phyloP scores from a whole-genome alignment of 2,888 invertebrate genomes.

The Pterobdella sp. region DNA sequence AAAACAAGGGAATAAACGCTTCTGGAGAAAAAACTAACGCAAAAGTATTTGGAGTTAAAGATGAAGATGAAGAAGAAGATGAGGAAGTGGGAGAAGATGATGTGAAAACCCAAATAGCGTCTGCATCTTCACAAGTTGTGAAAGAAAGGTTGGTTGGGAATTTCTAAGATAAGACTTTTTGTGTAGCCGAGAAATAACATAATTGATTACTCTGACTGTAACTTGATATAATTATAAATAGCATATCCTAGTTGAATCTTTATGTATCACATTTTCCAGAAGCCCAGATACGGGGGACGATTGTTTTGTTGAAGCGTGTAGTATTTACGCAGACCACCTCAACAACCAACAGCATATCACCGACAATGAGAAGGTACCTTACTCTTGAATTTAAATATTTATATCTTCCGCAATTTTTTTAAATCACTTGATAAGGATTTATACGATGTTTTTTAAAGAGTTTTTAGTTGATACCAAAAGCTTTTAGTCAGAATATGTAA shows the following conservation, averaged over 20 bases:
- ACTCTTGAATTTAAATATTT: neutral
- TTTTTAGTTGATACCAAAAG: too few species aligned
- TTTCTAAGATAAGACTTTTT: neutral
- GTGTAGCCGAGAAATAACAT: neutral
- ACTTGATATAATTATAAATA: too few species aligned
- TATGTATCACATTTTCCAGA: neutral
- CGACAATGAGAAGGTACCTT: slow-evolving; percentile 24
- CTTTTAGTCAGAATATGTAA: too few species aligned
- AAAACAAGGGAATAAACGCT: neutral
- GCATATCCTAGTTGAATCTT: too few species aligned
- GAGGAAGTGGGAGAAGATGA: neutral
- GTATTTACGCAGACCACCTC: slow-evolving; percentile 67
- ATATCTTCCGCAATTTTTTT: too few species aligned
- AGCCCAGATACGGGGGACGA: slow-evolving; percentile 14
- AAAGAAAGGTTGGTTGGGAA: neutral
- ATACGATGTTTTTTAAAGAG: too few species aligned
- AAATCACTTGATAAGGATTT: too few species aligned
- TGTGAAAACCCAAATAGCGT: neutral
- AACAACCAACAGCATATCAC: slow-evolving; percentile 57
- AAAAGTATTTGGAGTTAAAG: neutral
- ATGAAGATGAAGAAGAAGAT: neutral
- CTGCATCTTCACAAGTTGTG: neutral
- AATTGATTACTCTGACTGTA: neutral
- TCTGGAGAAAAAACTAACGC: neutral
- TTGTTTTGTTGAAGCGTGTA: slow-evolving; percentile 57